Base-by-base conservation (phyloP, 2,113 vertebrate genomes). In the Mobula birostris region DNA sequence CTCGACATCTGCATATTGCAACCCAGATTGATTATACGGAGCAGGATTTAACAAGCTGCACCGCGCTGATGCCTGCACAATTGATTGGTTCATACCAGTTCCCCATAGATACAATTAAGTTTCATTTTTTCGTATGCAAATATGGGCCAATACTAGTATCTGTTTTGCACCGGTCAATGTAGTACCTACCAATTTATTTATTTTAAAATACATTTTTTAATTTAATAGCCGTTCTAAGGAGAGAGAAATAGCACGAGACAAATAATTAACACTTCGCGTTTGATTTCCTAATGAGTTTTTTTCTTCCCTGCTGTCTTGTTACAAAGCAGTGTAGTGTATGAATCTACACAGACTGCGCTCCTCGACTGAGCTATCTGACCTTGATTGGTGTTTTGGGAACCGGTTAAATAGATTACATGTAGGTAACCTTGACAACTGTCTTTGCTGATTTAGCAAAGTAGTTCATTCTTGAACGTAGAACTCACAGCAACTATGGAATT, bases 351-450 rank as follows among this genome's bases (percentile, higher is more conserved):
- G 96, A 97, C 96, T 97, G 96, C 96, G 96, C 96, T 97, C 90
- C 63, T 93, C 94, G 94, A 97, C 97, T 97, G 96, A 95, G 95
- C 97, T 97, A 97, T 97, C 97, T 98, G 98, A 98, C 98, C 97
- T 98, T 97, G 97, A 97, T 97, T 97, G 97, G 97, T 97, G 97
- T 98, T 97, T 97, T 96, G 97, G 97, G 97, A 97, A 97, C 97
- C 96, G 95, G 97, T 97, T 98, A 98, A 98, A 98, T 98, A 98
- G 97, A 98, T 98, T 98, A 97, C 97, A 97, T 96, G 97, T 96
- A 97, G 97, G 98, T 98, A 98, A 98, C 98, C 98, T 98, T 98
- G 98, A 98, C 98, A 98, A 98, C 98, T 98, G 97, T 98, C 97
- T 98, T 97, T 97, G 97, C 98, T 98, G 98, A 98, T 98, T 98